Evolutionary conservation across 2,888 invertebrate genomes (phyloP), one percentile per base, ranked within the genome.

Genomic region (Apamea monoglypha): DNA sequence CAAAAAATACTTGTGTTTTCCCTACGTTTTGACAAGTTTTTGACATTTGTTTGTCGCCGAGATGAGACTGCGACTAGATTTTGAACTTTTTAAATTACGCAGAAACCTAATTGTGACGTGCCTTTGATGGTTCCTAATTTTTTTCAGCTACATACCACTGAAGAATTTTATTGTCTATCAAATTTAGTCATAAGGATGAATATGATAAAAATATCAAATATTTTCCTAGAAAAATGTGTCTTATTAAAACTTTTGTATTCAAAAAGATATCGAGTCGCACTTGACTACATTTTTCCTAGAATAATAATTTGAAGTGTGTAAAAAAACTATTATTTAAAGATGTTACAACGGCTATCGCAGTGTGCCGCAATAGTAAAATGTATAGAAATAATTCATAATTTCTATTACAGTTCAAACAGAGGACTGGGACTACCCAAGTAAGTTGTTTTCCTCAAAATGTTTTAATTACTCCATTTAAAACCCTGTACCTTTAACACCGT

Each of bases 361-460:
- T 21, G 5, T 69, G 25, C 6, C 10, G 36, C 10, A 36, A 53
- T 56, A 25, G n/a, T 18, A 12, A 21, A 36, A 71, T 56, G 1
- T 3, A 36, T 18, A 1, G 18, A 56, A 40, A 59, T 71, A 59
- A 59, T 59, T 8, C 0, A 40, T 21, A 1, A 21, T 71, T 59
- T 71, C 7, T 71, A 7, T 71, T 71, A 59, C 71, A 71, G 71
- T 0, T 4, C n/a, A 2, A 10, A 0, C 3, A n/a, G 32, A 10
- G 1, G 76, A 84, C 1, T 92, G 92, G 92, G 82, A 87, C 53
- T 94, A 92, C 69, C 73, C 72, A 12, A 83, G 93, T 93, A 86
- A 93, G 91, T 88, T 76, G 29, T 44, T 79, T 66, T 72, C 1
- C 25, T 53, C n/a, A 29, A 68, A 53, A 32, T 36, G 1, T 63